Percentiles rank a stretch among this genome's conserved stretches.
phyloP scores from a whole-genome alignment of 2,888 invertebrate species.

The Scaptomyza reducta region DNA sequence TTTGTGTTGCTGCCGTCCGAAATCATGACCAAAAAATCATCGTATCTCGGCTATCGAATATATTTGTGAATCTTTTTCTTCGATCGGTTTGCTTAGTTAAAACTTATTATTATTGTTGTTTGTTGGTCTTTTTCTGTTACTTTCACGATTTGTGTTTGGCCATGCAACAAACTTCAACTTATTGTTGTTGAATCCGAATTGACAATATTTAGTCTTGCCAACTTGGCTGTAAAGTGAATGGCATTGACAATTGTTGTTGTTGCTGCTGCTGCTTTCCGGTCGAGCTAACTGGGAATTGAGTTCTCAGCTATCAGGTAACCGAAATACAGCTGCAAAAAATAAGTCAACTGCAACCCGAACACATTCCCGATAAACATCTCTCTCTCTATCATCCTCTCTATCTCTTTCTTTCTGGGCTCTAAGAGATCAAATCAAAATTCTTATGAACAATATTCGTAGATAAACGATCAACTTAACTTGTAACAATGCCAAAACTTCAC shows the following conservation, averaged over 20 bases:
- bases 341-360: constrained; percentile 27
- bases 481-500: no score
- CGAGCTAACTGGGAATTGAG: constrained; percentile 48
- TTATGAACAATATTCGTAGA: constrained; percentile 16
- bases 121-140: constrained; percentile 59
- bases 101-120: constrained; percentile 50
- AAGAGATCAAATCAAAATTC: constrained; percentile 21
- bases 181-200: constrained; percentile 40
- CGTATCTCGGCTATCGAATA: constrained; percentile 17
- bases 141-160: constrained; percentile 59
- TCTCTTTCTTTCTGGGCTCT: background rate
- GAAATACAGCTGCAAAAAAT: constrained; percentile 26
- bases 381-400: background rate
- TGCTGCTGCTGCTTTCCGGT: constrained; percentile 16
- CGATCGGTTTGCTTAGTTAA: constrained; percentile 20
- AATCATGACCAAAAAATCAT: constrained; percentile 65
- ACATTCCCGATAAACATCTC: constrained; percentile 33
- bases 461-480: constrained; percentile 39
- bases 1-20: constrained; percentile 8
- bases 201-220: constrained; percentile 53
- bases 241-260: constrained; percentile 43
- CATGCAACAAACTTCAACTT: no score
- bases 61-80: constrained; percentile 25
- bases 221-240: constrained; percentile 66
- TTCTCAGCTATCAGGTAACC: constrained; percentile 66